Base-by-base conservation (phyloP, 2,888 invertebrate genomes). In the Heliconius sara region DNA sequence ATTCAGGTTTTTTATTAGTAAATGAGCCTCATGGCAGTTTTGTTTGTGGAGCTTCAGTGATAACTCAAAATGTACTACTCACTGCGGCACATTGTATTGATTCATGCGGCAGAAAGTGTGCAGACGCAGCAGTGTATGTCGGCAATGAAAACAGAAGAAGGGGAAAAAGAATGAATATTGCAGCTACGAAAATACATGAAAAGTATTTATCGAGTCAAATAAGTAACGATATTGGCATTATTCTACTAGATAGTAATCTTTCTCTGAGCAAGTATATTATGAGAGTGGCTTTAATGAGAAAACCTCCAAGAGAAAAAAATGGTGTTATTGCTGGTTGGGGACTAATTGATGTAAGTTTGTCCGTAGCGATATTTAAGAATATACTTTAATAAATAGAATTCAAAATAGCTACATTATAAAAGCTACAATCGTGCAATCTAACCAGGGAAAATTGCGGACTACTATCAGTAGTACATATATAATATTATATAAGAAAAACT, bases 41-140 rank as follows among this genome's bases (percentile, higher is more conserved):
- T 63, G 76, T 84, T 30, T 90, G 90, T 76, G 89, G 89, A 0
- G 82, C 86, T 0, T 89, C 90, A 0, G 85, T 89, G 52, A 10
- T 89, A 6, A 89, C 87, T 77, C 88, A 89, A 79, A 80, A 77
- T 6, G 78, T 89, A 16, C 73, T 87, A 0, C 47, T 90, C 7
- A 86, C 89, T 3, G 90, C 89, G 1, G 89, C 85, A 0, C 90
- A 90, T 78, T 90, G 90, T 65, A 76, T 89, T 0, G 83, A 84
- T 0, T 80, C 72, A 0, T 85, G 85, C 60, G 76, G 4, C 0
- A 75, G 0, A 7, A 25, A 34, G 4, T 81, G 78, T 2, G 13
- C 60, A 27, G 34, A 80, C 2, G 47, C 84, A 12, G 52, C 39
- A 5, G 82, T 82, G 0, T 83, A 65, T 19, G 84, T 85, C 4